Conservation (phyloP, 2,113 vertebrate genomes). For the Centropus bengalensis region DNA sequence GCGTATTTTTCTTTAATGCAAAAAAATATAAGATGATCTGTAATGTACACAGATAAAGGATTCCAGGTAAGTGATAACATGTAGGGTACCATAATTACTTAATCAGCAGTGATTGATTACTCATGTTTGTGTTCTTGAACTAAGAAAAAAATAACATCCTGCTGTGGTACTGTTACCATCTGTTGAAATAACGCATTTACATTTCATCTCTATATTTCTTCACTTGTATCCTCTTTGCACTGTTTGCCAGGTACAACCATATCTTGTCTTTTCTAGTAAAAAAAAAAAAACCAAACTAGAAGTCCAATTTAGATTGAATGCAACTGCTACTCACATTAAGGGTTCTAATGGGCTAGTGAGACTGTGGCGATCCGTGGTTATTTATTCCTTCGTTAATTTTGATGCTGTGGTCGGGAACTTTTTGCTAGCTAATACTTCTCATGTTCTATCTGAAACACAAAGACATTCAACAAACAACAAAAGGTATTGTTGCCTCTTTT, state of each 20-base stretch:
- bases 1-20: not conserved
- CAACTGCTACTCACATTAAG: constrained; percentile 32
- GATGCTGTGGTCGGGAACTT: not conserved
- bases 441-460: constrained; percentile 10
- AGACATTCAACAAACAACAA: not conserved
- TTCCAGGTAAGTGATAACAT: constrained; percentile 67
- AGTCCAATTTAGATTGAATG: constrained; percentile 62
- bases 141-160: constrained; percentile 75
- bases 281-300: not conserved
- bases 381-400: constrained; percentile 2
- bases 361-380: not conserved
- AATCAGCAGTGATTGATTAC: constrained; percentile 82
- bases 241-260: constrained; percentile 34
- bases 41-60: constrained; percentile 56
- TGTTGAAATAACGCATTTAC: constrained; percentile 74
- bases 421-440: constrained; percentile 3
- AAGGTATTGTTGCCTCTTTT: not conserved
- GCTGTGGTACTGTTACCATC: constrained; percentile 75
- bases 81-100: constrained; percentile 78
- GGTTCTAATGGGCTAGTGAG: constrained; percentile 52
- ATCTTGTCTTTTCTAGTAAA: constrained; percentile 41
- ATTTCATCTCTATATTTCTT: constrained; percentile 72
- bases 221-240: not conserved
- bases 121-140: constrained; percentile 76
- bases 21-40: constrained; percentile 16